phyloP scores from a whole-genome alignment of 2,888 invertebrate genomes.

The Drosophila conformis region DNA sequence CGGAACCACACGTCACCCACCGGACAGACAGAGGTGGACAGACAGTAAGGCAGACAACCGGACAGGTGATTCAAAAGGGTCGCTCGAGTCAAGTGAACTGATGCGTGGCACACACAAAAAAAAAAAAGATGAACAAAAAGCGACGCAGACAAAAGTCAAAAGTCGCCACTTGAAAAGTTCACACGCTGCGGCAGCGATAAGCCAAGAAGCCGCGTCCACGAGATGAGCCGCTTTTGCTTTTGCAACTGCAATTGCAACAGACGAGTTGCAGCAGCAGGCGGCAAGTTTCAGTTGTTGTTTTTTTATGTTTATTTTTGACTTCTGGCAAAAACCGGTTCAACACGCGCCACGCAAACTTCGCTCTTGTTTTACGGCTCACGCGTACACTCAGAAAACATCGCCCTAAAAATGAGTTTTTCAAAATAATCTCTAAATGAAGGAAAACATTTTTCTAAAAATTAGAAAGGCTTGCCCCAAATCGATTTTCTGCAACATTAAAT shows the following conservation, averaged over 20 bases:
- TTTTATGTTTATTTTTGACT: neutral
- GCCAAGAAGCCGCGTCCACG: constrained; percentile 33
- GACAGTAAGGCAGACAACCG: constrained; percentile 28
- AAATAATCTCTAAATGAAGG: neutral
- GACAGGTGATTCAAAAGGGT: constrained; percentile 41
- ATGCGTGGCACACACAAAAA: constrained; percentile 63
- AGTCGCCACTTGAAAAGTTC: constrained; percentile 48
- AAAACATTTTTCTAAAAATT: neutral
- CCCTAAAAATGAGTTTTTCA: neutral
- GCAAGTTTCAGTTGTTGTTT: constrained; percentile 10
- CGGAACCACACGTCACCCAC: constrained; percentile 78
- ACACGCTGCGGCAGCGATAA: constrained; percentile 65
- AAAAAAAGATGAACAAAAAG: neutral
- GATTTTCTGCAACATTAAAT: too few relatives aligned
- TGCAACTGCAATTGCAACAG: constrained; percentile 4
- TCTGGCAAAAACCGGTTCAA: constrained; percentile 49
- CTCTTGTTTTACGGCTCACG: neutral
- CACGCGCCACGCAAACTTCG: constrained; percentile 44
- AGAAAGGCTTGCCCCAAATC: neutral
- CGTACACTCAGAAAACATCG: neutral
- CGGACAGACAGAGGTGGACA: constrained; percentile 62
- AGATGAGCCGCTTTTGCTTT: constrained; percentile 49
- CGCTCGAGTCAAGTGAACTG: constrained; percentile 47
- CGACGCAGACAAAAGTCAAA: constrained; percentile 16
- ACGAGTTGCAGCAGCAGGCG: constrained; percentile 37